Evolutionary conservation across 2,888 invertebrate species (phyloP).

Genomic region (Slavum lentiscoides): DNA sequence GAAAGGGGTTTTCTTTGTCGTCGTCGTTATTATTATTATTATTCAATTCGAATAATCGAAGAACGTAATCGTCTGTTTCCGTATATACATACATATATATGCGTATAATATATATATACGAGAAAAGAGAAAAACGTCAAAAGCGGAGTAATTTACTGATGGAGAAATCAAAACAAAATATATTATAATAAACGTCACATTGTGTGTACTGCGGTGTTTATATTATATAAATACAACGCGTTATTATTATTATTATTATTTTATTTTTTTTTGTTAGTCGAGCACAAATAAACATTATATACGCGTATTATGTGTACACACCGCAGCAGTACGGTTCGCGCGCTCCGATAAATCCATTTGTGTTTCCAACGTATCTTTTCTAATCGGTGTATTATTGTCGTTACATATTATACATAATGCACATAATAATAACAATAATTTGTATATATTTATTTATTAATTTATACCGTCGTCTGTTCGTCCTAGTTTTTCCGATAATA

Average conservation of each 20-base stretch:
- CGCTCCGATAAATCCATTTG: constrained; percentile 24
- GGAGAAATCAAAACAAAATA: background rate
- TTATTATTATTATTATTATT: no score
- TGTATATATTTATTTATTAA: background rate
- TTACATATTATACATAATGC: background rate
- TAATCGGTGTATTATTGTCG: constrained; percentile 41
- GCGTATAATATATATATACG: no score
- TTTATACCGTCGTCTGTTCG: constrained; percentile 13
- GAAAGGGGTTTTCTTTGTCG: background rate
- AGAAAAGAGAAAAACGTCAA: constrained; percentile 7
- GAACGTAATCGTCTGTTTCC: constrained; percentile 24
- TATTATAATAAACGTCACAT: constrained; percentile 6
- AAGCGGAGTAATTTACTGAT: constrained; percentile 15
- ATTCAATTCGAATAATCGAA: constrained; percentile 9
- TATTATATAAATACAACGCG: background rate
- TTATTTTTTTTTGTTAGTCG: constrained; percentile 1
- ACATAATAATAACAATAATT: background rate
- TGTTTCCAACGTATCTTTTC: constrained; percentile 8
- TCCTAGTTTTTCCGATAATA: constrained; percentile 18
- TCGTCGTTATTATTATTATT: background rate
- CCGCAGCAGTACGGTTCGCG: background rate
- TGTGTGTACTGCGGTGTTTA: background rate
- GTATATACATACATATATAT: no score
- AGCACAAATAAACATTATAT: constrained; percentile 20
- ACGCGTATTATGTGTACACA: no score